Base-by-base conservation (phyloP, 2,113 vertebrate genomes). In the Paracanthobrama guichenoti region DNA sequence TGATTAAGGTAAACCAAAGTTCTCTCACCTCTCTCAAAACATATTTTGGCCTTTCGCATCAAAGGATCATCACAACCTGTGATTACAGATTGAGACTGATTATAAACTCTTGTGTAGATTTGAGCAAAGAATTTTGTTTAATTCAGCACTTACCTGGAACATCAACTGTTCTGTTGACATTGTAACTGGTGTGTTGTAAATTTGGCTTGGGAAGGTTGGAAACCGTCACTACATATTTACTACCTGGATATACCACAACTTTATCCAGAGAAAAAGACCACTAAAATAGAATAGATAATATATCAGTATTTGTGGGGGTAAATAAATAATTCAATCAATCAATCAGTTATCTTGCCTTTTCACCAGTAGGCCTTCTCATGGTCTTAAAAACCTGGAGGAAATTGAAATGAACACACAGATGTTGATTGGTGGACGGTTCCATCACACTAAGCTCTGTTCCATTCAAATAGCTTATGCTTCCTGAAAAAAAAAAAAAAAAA, bases 171-270 rank as follows among this genome's bases (percentile, higher is more conserved):
- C 1, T 0, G 9, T 64, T 67, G 67, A 94, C 50, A 18, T 93
- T 75, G 13, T 92, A 91, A 79, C 0, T 1, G 64, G 85, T 92
- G 86, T 94, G 77, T 12, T 14, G 3, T 3, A 86, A 0, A 39
- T 93, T 90, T 18, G 92, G 93, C 90, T 92, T 93, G 20, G 94
- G 94, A 66, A 95, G 92, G 89, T 93, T 94, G 66, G 88, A 88
- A 50, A 93, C 90, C 3, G 92, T 92, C 66, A 95, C 89, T 2
- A 1, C 4, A 84, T 95, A 95, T 2, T 0, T 66, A 39, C 89
- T 55, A 10, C 81, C 93, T 0, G 94, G 94, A 0, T 92, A 83
- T 59, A 94, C 50, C 50, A 92, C 88, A 59, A 95, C 75, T 87
- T 87, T 88, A 79, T 92, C 69, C 26, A 92, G 73, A 10, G 87